Evolutionary conservation across 92 coral and sea anemone genomes (phyloP).

Genomic region (Epizoanthus rinbou): DNA sequence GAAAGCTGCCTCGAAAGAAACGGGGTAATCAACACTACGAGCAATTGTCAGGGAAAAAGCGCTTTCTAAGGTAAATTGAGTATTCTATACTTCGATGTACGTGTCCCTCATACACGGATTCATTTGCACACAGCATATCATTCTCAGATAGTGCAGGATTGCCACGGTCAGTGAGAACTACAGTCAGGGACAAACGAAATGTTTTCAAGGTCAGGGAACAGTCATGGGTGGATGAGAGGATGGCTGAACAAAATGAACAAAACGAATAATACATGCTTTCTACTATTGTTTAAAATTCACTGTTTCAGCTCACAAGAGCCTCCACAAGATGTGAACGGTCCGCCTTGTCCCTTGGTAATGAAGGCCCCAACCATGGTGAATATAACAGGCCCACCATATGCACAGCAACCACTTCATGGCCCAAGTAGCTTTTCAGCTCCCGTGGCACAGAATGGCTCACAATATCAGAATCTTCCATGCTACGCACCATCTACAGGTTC

Average conservation of each 20-base stretch:
- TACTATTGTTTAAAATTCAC: not conserved
- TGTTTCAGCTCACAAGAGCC: constrained; percentile 14
- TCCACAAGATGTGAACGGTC: constrained; percentile 4
- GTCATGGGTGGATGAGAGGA: too few relatives aligned
- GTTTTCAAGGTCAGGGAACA: too few relatives aligned
- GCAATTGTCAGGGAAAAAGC: constrained; percentile 18
- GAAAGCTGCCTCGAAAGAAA: constrained; percentile 31
- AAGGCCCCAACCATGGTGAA: constrained; percentile 67
- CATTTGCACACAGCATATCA: too few relatives aligned
- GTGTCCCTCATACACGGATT: too few relatives aligned
- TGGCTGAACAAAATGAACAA: too few relatives aligned
- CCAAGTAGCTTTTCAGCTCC: constrained; percentile 34
- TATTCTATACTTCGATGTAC: too few relatives aligned
- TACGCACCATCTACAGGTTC: constrained; percentile 2
- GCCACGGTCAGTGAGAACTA: too few relatives aligned
- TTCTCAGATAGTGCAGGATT: too few relatives aligned
- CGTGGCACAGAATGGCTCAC: constrained; percentile 1
- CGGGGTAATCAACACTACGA: constrained; percentile 26
- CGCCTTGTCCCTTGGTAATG: constrained; percentile 39
- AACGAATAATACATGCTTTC: not conserved
- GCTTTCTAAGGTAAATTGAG: not conserved
- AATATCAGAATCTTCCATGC: not conserved
- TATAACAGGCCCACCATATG: constrained; percentile 65
- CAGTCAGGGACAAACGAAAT: too few relatives aligned
- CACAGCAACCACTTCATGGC: constrained; percentile 65